phyloP scores from a whole-genome alignment of 2,113 vertebrate genomes.

The Ciconia maguari region DNA sequence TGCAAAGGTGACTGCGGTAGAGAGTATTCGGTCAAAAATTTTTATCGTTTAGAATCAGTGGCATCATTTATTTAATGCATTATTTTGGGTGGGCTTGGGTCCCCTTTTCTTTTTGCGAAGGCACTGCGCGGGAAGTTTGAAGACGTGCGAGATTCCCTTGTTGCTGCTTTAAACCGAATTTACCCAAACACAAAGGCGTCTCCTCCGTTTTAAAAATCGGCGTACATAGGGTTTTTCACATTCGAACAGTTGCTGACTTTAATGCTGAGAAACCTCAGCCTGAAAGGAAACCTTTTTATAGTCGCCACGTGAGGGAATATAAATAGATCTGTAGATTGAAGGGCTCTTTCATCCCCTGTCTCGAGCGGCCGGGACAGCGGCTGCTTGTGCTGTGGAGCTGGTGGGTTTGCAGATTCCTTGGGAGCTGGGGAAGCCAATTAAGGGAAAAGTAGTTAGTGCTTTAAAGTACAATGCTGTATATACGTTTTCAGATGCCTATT shows the following conservation, averaged over 20 bases:
- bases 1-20: neutral
- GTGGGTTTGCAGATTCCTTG: constrained; percentile 28
- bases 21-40: neutral
- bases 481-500: neutral
- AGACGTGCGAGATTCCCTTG: rapidly evolving
- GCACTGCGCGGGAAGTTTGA: rapidly evolving
- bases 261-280: constrained; percentile 52
- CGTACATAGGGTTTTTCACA: neutral
- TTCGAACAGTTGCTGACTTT: constrained; percentile 36
- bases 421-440: constrained; percentile 29
- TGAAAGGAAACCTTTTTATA: constrained; percentile 61
- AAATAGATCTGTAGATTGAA: constrained; percentile 64
- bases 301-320: constrained; percentile 46
- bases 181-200: neutral
- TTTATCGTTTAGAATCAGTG: neutral
- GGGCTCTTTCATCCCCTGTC: constrained; percentile 57
- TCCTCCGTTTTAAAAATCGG: neutral
- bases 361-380: neutral
- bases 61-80: neutral
- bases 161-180: neutral
- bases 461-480: neutral
- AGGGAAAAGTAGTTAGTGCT: constrained; percentile 12
- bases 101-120: neutral
- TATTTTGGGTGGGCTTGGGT: neutral
- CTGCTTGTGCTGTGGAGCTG: constrained; percentile 5